Conservation (phyloP, 1,140 invertebrate species). For the Stenopsyche tienmushanensis region DNA sequence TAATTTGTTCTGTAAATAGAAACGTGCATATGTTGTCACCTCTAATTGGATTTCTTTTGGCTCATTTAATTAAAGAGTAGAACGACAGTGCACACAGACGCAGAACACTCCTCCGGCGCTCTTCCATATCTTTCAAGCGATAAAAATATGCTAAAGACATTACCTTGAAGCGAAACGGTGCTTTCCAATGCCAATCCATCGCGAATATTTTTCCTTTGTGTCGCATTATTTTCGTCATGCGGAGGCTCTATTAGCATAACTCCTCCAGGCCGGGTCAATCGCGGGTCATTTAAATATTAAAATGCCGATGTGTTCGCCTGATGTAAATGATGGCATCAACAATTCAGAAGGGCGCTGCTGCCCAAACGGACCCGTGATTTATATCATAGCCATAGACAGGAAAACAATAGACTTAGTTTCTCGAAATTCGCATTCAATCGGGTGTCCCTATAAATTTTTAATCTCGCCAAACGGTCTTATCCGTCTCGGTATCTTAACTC, state of each 20-base stretch:
- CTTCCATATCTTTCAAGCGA: no score
- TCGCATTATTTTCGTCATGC: no score
- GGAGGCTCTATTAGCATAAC: no score
- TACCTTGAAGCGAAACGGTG: no score
- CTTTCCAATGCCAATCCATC: no score
- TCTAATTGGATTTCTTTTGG: neutral
- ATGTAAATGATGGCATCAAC: constrained; percentile 37
- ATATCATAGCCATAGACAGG: constrained; percentile 20
- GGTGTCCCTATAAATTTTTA: constrained; percentile 31
- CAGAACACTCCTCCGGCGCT: no score
- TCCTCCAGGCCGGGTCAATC: neutral
- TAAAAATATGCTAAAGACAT: no score
- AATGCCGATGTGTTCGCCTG: constrained; percentile 21
- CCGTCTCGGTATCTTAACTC: constrained; percentile 7
- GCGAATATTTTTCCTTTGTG: no score
- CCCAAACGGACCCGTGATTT: constrained; percentile 34
- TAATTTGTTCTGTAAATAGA: neutral
- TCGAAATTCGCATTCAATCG: constrained; percentile 29
- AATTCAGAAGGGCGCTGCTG: constrained; percentile 25
- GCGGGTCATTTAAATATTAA: constrained; percentile 16
- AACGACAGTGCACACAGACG: neutral
- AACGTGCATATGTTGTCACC: neutral
- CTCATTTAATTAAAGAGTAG: neutral
- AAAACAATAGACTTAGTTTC: constrained; percentile 29
- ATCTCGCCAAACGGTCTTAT: constrained; percentile 1